Evolutionary conservation across 2,888 invertebrate species (phyloP).

Genomic region (Andrena bicolor): DNA sequence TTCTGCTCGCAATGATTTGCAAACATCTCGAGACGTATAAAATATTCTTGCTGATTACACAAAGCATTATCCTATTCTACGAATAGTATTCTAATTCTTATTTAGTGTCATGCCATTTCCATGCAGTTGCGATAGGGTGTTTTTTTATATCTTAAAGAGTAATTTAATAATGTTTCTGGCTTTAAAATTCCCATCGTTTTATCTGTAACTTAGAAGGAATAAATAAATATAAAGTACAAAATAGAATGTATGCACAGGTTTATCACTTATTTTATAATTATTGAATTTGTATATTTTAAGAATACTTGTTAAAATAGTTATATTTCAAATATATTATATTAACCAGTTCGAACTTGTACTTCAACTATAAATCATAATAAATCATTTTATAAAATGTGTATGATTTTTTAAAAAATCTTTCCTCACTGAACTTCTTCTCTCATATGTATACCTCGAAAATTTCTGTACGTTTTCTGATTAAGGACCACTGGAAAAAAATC

Average conservation of each 20-base stretch:
- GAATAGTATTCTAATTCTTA: constrained; percentile 25
- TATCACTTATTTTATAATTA: constrained; percentile 14
- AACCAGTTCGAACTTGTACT: constrained; percentile 1
- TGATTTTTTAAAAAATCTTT: not conserved
- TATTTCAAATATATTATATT: constrained; percentile 12
- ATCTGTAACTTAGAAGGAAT: constrained; percentile 24
- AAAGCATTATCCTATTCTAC: constrained; percentile 8
- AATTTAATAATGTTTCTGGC: constrained; percentile 8
- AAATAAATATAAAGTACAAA: constrained; percentile 45
- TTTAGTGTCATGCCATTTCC: constrained; percentile 11
- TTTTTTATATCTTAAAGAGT: constrained; percentile 11
- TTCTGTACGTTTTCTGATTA: not conserved
- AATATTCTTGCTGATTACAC: constrained; percentile 4
- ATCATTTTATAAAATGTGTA: no score
- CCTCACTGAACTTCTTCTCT: not conserved
- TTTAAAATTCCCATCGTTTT: constrained; percentile 14
- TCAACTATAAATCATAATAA: constrained; percentile 5
- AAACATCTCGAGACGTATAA: not conserved
- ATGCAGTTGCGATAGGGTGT: constrained; percentile 29
- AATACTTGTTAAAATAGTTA: constrained; percentile 8
- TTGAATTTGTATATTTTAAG: constrained; percentile 7
- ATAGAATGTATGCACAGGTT: constrained; percentile 4
- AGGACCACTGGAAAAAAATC: no score
- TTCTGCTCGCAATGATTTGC: constrained; percentile 19
- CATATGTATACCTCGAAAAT: not conserved